A percentile compares a stretch with the other conserved stretches of the same genome.
Conservation (phyloP, 2,888 invertebrate genomes). For the Dicyrtomina minuta region DNA sequence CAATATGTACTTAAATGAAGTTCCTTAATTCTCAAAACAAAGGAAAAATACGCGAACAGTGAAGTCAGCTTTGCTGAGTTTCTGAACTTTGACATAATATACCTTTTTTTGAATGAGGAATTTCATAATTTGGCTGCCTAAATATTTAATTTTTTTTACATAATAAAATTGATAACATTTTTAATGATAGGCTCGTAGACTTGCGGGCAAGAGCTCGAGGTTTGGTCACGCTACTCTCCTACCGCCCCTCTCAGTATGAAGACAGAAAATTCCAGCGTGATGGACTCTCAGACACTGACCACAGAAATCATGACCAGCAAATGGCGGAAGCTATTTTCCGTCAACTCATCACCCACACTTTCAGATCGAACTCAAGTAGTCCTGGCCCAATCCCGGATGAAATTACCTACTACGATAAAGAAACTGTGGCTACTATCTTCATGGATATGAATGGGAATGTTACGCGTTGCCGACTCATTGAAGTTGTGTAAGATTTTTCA, state of each 20-base stretch:
- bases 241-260: conserved; percentile 13
- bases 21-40: too few relatives aligned
- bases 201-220: conserved; percentile 23
- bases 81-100: too few relatives aligned
- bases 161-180: not conserved
- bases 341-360: conserved; percentile 29
- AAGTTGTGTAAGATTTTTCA: conserved; percentile 82
- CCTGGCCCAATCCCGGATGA: conserved; percentile 34
- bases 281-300: conserved; percentile 15
- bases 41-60: too few relatives aligned
- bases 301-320: conserved; percentile 17
- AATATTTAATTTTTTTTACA: too few relatives aligned
- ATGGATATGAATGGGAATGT: conserved; percentile 47
- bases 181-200: conserved; percentile 17
- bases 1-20: too few relatives aligned
- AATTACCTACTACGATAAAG: conserved; percentile 74
- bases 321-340: conserved; percentile 26
- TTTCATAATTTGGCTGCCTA: too few relatives aligned
- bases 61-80: too few relatives aligned
- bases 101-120: too few relatives aligned
- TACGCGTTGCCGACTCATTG: conserved; percentile 71
- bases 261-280: not conserved
- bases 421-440: conserved; percentile 77
- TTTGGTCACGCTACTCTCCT: conserved; percentile 17
- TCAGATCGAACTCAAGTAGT: conserved; percentile 18